Evolutionary conservation across 2,888 invertebrate species (phyloP), one percentile per base, ranked within the genome.

Genomic region (Diabrotica balteata): DNA sequence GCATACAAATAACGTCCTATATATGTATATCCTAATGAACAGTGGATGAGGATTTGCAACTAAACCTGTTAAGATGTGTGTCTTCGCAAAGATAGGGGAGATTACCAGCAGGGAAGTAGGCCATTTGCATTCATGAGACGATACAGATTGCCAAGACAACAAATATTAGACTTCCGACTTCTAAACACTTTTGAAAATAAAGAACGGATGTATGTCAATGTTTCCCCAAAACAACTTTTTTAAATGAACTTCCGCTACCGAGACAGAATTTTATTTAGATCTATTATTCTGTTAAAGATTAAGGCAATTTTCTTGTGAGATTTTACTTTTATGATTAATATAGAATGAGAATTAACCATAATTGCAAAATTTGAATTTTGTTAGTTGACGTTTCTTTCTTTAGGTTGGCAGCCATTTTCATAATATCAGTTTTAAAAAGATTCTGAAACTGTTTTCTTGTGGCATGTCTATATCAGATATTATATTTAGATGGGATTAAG

Each of bases 121-220:
- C 80, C 78, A 82, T 83, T 83, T 83, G 81, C 82, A 83, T 83
- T 82, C 82, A 83, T 83, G 81, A 81, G 78, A 75, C 81, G 81
- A 80, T 80, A 81, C 80, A 81, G 79, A 81, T 80, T 79, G 77
- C 78, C 75, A 73, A 78, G 75, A 75, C 77, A 78, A 80, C 79
- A 79, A 80, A 80, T 80, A 80, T 80, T 77, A 75, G 76, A 78
- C 78, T 78, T 78, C 77, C 78, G 77, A 75, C 77, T 77, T 79
- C 75, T 78, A 78, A 79, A 79, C 78, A 77, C 78, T 76, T 74
- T 73, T 70, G 74, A 77, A 78, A 78, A 75, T 79, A 78, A 78
- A 74, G 76, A 74, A 72, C 68, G 75, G 70, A 76, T 77, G 75
- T 78, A 77, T 76, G 77, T 78, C 78, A 76, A 32, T 32, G 32